Evolutionary conservation across 2,888 invertebrate genomes (phyloP), one percentile per base, ranked within the genome.

Genomic region (Leucozona laternaria): DNA sequence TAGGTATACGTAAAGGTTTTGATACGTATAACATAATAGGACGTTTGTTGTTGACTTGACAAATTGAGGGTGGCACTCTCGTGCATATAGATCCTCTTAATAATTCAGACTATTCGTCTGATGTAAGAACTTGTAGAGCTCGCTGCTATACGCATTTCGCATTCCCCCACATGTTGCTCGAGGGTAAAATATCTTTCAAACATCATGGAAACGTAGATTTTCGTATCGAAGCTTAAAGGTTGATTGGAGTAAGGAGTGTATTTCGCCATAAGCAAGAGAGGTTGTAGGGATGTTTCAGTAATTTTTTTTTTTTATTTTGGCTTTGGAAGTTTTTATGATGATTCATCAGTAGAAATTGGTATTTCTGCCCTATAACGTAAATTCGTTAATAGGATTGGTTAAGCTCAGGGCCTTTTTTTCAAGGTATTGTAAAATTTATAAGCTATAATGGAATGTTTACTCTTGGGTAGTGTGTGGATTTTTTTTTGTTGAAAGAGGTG

Each of bases 21-120:
- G 25, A 20, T 48, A 53, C 76, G n/a, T n/a, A 31, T 57, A 77
- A 53, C 60, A 73, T 77, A 77, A 73, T 77, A 70, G 81, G 37
- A 68, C 77, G 73, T 78, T 82, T 78, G 78, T 86, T 86, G 86
- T 86, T 86, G 86, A 86, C 82, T 86, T 86, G 86, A 86, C 86
- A 86, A 86, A 86, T 86, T 82, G 86, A 82, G 86, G 82, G 78
- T 82, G 82, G 82, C 86, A 75, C 78, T 73, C 70, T 50, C 40
- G 78, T 37, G 31, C n/a, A n/a, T 48, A 17, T 58, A 71, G 78
- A 82, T 82, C 75, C 64, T 71, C 17, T 82, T 75, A 86, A 86
- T 86, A 86, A 86, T 86, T 82, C 73, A 86, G 64, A 73, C 75
- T 37, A 71, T 78, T 82, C 82, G 78, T 79, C 78, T 73, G 62